phyloP scores from a whole-genome alignment of 2,888 invertebrate species.

The Mesorhabditis belari region DNA sequence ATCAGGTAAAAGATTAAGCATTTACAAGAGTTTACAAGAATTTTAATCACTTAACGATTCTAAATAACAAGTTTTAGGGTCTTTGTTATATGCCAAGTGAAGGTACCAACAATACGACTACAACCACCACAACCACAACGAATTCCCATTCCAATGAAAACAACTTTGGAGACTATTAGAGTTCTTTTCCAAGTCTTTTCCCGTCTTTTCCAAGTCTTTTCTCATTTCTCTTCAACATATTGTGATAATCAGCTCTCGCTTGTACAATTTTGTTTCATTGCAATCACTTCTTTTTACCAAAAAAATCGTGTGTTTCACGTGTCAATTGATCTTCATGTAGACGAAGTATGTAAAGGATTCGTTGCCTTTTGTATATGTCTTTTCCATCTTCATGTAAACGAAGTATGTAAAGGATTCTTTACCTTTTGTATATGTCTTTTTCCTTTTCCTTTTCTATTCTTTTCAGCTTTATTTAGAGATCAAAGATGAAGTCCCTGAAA shows the following conservation, averaged over 20 bases:
- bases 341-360: neutral
- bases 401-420: no score
- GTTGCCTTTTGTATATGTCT: no score
- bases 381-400: no score
- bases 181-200: neutral
- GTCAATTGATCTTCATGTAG: neutral
- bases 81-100: slow-evolving; percentile 46
- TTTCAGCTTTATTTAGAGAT: no score
- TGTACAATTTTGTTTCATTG: neutral
- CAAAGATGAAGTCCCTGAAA: no score
- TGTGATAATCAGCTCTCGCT: neutral
- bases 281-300: neutral
- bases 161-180: neutral
- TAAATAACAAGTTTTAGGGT: slow-evolving; percentile 20
- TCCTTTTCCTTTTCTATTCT: no score
- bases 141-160: neutral
- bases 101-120: slow-evolving; percentile 3
- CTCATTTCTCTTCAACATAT: neutral
- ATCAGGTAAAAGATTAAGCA: no score
- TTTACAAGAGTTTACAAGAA: no score
- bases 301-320: neutral
- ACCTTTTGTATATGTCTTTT: no score
- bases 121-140: slow-evolving; percentile 9
- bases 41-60: neutral
- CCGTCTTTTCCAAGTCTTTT: neutral